These are phyloP conservation scores for Drosophila baimaii DNA, from an alignment of 1,140 invertebrate species.

Conservation along the genomic window DNA sequence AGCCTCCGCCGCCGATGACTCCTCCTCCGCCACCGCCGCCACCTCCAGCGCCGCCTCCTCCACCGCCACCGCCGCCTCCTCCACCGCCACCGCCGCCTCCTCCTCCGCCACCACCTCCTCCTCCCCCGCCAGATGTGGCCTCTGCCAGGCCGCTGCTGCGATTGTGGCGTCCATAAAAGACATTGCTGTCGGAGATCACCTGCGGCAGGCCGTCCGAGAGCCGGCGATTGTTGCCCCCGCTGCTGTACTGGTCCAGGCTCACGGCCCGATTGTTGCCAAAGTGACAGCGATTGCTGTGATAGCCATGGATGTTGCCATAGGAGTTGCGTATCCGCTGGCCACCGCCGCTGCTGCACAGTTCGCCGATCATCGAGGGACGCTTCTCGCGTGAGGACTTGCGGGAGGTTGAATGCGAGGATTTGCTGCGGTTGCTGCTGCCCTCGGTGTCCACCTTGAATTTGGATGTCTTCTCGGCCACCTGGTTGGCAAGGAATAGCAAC, in stretches of 20 bases:
- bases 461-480: conserved; percentile 89
- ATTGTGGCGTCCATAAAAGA: conserved; percentile 80
- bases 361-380: conserved; percentile 83
- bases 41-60: neutral
- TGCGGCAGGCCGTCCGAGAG: conserved; percentile 82
- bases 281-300: conserved; percentile 79
- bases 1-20: neutral
- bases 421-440: conserved; percentile 84
- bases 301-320: conserved; percentile 83
- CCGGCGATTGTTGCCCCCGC: conserved; percentile 72
- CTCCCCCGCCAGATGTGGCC: conserved; percentile 3
- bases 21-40: neutral
- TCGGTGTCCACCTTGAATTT: conserved; percentile 91
- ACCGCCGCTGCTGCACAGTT: conserved; percentile 83
- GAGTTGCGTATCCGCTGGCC: conserved; percentile 82
- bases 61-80: neutral
- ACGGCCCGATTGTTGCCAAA: conserved; percentile 84
- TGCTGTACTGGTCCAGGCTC: conserved; percentile 83
- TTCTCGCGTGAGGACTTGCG: conserved; percentile 83
- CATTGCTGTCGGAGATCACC: conserved; percentile 83
- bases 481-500: neutral
- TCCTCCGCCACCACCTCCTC: neutral
- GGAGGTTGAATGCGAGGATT: conserved; percentile 77
- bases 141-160: conserved; percentile 66
- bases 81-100: neutral